Evolutionary conservation across 2,113 vertebrate genomes (phyloP), one percentile per base, ranked within the genome.

Genomic region (Phycodurus eques): DNA sequence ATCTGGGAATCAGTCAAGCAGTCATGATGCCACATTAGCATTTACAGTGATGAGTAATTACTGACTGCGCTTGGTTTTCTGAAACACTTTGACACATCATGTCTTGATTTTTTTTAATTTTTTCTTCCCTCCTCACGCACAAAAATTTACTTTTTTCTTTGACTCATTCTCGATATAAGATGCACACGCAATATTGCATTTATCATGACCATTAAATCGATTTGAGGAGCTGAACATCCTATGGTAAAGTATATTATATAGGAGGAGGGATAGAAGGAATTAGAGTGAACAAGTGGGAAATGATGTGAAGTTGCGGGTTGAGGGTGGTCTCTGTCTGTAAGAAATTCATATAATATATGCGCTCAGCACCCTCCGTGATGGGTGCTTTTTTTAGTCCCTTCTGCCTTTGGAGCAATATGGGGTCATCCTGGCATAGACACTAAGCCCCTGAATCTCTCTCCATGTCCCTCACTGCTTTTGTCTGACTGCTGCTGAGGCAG

Each of bases 11-110:
- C 77, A 86, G 75, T 84, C 81, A 85, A 85, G 87, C 86, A 90
- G 85, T 88, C 87, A 86, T 90, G 83, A 90, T 83, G 85, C 86
- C 77, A 85, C 90, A 91, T 90, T 89, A 89, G 84, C 82, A 88
- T 92, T 91, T 88, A 88, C 66, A 74, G 75, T 66, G 63, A 85
- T 73, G 78, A 82, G 88, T 88, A 91, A 87, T 89, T 89, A 88
- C 81, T 85, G 79, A 90, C 84, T 73, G 84, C 27, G 71, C 81
- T 86, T 83, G 82, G 76, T 68, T 77, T 90, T 89, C 85, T 85
- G 80, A 83, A 79, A 78, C 86, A 89, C 90, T 88, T 83, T 84
- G 77, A 73, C 44, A 80, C 70, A 74, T 62, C 49, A n/a, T 12
- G 61, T 42, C 20, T 51, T 51, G 6, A 19, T 61, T 5, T 19